Percentiles rank a stretch among this genome's conserved stretches.
phyloP scores from a whole-genome alignment of 2,797 vertebrate genomes.

The Gorsachius magnificus region DNA sequence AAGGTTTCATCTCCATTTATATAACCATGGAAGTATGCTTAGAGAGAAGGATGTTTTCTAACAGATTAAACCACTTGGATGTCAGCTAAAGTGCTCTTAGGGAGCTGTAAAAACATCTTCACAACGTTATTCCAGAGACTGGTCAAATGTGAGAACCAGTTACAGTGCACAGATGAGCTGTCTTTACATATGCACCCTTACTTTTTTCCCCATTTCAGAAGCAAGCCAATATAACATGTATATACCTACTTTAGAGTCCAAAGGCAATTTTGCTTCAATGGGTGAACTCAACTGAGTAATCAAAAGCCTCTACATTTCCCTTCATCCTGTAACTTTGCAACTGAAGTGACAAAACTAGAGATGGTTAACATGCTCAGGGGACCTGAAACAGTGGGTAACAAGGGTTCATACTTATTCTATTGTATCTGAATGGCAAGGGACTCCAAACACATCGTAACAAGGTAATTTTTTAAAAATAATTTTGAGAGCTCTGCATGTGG shows the following conservation, averaged over 20 bases:
- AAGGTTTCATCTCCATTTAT: not conserved
- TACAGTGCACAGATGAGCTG: not conserved
- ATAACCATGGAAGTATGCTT: not conserved
- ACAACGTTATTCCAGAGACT: not conserved
- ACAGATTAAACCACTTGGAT: not conserved
- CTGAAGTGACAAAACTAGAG: not conserved
- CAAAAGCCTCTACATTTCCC: not conserved
- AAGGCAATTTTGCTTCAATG: not conserved
- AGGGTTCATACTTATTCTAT: not conserved
- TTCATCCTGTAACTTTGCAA: not conserved
- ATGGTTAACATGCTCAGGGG: conserved; percentile 1
- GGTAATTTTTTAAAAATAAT: not conserved
- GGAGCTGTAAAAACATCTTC: not conserved
- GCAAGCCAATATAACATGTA: not conserved
- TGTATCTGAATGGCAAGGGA: not conserved
- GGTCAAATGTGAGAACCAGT: not conserved
- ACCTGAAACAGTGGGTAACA: not conserved
- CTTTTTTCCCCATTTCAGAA: not conserved
- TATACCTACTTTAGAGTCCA: not conserved
- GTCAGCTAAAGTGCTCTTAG: not conserved
- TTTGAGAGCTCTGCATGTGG: not conserved
- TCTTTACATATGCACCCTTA: too few species aligned
- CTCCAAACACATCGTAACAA: not conserved
- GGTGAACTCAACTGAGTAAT: not conserved
- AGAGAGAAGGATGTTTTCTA: not conserved